Percentiles rank a stretch among this genome's conserved stretches.
Evolutionary conservation across 2,797 vertebrate genomes (phyloP).

Genomic region (Lithobates sylvaticus): DNA sequence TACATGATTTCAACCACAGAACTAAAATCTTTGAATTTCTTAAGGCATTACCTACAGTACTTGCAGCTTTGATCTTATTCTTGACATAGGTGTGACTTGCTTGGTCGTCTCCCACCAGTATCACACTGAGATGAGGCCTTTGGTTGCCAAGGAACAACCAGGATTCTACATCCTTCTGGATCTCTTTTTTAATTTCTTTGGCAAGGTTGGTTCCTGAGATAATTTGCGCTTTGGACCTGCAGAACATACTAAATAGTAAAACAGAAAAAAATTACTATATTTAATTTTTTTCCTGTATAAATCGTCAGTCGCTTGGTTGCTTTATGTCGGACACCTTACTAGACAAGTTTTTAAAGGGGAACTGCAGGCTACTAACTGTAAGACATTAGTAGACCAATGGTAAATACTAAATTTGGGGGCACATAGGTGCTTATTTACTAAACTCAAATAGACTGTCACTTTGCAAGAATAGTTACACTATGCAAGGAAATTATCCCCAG

Average conservation of each 20-base stretch:
- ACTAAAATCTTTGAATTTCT: background rate
- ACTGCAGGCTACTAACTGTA: too few species aligned
- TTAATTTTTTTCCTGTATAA: background rate
- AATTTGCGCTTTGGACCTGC: constrained; percentile 81
- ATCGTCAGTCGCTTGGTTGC: too few species aligned
- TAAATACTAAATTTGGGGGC: too few species aligned
- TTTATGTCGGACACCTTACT: too few species aligned
- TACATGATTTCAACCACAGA: background rate
- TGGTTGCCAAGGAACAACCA: constrained; percentile 85
- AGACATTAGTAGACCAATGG: too few species aligned
- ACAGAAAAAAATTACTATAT: constrained; percentile 58
- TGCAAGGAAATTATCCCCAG: too few species aligned
- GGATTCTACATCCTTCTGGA: constrained; percentile 83
- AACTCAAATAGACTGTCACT: too few species aligned
- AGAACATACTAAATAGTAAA: constrained; percentile 38
- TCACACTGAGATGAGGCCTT: constrained; percentile 89
- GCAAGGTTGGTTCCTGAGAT: constrained; percentile 91
- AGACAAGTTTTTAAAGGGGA: too few species aligned
- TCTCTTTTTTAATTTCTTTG: constrained; percentile 86
- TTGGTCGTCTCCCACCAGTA: constrained; percentile 89
- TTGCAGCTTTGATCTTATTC: constrained; percentile 90
- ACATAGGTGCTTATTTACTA: too few species aligned
- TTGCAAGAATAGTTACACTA: too few species aligned
- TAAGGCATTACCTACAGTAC: constrained; percentile 80
- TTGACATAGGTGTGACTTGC: constrained; percentile 90